Conservation (phyloP, 2,113 vertebrate species). For the Ageneiosus marmoratus region DNA sequence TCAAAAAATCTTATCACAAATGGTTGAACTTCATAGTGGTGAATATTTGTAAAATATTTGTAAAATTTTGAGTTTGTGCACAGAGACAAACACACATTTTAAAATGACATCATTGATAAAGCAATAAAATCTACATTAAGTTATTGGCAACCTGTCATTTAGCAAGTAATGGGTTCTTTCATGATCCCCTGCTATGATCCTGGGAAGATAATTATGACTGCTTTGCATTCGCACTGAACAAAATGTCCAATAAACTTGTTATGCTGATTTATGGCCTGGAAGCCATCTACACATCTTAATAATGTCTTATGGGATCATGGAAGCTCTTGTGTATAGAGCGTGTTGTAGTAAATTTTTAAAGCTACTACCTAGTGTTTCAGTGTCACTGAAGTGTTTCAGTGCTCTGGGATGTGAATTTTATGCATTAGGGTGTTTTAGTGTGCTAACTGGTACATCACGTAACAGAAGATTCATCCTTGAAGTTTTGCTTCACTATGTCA, state of each 20-base stretch:
- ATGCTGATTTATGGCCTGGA: conserved; percentile 37
- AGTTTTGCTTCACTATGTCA: neutral
- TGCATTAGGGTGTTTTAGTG: neutral
- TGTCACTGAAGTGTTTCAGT: neutral
- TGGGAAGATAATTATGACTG: conserved; percentile 20
- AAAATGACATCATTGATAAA: conserved; percentile 31
- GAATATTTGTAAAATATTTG: neutral
- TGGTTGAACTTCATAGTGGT: neutral
- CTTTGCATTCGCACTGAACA: conserved; percentile 21
- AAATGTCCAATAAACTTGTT: conserved; percentile 28
- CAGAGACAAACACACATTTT: neutral
- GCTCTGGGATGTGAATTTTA: neutral
- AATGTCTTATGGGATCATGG: neutral
- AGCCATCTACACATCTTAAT: conserved; percentile 32
- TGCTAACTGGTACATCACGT: neutral
- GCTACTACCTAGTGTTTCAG: no score
- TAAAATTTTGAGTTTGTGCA: neutral
- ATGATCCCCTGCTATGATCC: neutral
- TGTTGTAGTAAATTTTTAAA: neutral
- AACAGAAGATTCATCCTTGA: neutral
- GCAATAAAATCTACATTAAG: conserved; percentile 13
- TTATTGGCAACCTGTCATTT: conserved; percentile 31
- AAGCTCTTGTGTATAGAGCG: conserved; percentile 1
- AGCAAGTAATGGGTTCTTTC: conserved; percentile 1
- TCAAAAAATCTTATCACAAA: neutral